A percentile compares a stretch with the other conserved stretches of the same genome.
phyloP scores from a whole-genome alignment of 2,888 invertebrate genomes.

The Germaria angustata region DNA sequence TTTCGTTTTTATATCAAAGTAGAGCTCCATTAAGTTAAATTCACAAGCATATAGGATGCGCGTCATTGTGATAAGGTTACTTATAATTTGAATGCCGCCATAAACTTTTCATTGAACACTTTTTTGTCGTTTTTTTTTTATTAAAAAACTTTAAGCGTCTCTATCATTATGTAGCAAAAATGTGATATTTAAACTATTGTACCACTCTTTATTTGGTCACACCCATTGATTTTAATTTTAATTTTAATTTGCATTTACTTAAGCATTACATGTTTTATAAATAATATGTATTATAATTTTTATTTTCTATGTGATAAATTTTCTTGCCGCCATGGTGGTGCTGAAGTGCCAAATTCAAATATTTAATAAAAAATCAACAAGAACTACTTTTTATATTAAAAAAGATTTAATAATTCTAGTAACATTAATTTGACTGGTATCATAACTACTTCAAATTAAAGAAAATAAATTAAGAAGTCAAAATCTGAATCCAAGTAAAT shows the following conservation, averaged over 20 bases:
- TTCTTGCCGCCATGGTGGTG: not conserved
- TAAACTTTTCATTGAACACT: too few species aligned
- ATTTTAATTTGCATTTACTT: conserved; percentile 57
- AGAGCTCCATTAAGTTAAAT: too few species aligned
- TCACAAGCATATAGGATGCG: not conserved
- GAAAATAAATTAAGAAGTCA: too few species aligned
- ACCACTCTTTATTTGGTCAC: conserved; percentile 29
- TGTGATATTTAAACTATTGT: too few species aligned
- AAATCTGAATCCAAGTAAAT: too few species aligned
- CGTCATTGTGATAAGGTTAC: not conserved
- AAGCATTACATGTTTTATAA: conserved; percentile 57
- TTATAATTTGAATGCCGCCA: not conserved
- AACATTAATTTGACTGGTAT: too few species aligned
- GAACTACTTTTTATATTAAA: conserved; percentile 44
- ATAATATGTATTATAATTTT: conserved; percentile 40
- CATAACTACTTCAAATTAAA: too few species aligned
- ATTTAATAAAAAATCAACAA: conserved; percentile 10
- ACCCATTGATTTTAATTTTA: conserved; percentile 47
- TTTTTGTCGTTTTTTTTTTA: too few species aligned
- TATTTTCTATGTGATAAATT: not conserved
- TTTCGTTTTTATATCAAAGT: too few species aligned
- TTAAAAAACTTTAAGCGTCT: too few species aligned
- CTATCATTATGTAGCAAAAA: not conserved
- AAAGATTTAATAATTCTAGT: too few species aligned
- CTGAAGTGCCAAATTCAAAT: not conserved